These are phyloP conservation scores for Meliscaeva auricollis DNA, from an alignment of 2,888 invertebrate genomes.

Conservation along the genomic window DNA sequence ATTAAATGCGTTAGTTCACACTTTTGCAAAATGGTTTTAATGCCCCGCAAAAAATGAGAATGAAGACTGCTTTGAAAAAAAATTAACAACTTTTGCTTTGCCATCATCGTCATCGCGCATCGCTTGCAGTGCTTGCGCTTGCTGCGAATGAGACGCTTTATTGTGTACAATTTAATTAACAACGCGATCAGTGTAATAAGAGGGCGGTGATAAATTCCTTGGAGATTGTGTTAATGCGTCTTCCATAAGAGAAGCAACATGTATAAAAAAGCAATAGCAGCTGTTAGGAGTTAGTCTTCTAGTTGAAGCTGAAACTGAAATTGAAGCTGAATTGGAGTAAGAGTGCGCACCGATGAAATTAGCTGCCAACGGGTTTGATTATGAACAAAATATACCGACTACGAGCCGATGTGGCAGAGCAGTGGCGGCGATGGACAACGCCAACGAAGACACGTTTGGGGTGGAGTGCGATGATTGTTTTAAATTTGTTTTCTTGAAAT, in stretches of 20 bases:
- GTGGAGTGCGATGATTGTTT: constrained; percentile 74
- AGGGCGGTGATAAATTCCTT: constrained; percentile 63
- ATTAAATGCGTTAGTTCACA: constrained; percentile 61
- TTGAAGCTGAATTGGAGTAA: background rate
- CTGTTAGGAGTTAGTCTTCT: constrained; percentile 26
- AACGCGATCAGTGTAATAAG: constrained; percentile 70
- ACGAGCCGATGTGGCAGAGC: too few relatives aligned
- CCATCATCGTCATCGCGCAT: constrained; percentile 17
- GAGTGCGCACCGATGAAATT: constrained; percentile 56
- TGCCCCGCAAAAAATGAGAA: background rate
- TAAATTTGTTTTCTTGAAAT: constrained; percentile 60
- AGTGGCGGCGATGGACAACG: constrained; percentile 4
- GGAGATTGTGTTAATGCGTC: constrained; percentile 59
- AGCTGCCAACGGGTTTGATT: constrained; percentile 70
- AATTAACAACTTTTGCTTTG: background rate
- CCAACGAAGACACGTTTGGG: constrained; percentile 42
- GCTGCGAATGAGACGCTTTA: constrained; percentile 66
- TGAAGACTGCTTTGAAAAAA: background rate
- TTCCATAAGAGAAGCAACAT: constrained; percentile 1
- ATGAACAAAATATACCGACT: constrained; percentile 8
- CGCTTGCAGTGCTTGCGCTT: background rate
- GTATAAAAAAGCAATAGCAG: constrained; percentile 32
- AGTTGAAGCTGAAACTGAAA: constrained; percentile 4
- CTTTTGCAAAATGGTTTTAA: constrained; percentile 53
- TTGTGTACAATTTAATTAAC: constrained; percentile 73